Conservation (phyloP, 2,888 invertebrate species). For the Malthinus flaveolus region DNA sequence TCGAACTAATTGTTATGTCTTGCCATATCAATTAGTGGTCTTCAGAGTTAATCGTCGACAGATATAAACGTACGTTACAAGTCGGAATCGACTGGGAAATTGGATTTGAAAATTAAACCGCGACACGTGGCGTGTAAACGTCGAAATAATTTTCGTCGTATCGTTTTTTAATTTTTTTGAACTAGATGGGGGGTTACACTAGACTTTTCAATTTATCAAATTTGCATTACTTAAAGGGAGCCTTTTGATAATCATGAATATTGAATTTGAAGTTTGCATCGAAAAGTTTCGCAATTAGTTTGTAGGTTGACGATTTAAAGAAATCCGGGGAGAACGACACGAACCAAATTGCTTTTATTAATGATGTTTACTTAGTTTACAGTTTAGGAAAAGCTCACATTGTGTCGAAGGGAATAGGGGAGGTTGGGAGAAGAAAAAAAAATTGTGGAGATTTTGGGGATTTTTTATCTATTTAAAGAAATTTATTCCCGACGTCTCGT, state of each 20-base stretch:
- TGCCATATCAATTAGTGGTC: slow-evolving; percentile 35
- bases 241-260: slow-evolving; percentile 46
- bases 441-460: slow-evolving; percentile 3
- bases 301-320: slow-evolving; percentile 44
- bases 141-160: background rate
- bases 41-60: slow-evolving; percentile 25
- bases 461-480: too few relatives aligned
- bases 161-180: background rate
- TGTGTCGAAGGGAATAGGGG: background rate
- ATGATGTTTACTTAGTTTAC: slow-evolving; percentile 50
- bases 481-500: background rate
- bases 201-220: slow-evolving; percentile 29
- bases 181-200: background rate
- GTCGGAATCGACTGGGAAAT: background rate
- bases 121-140: background rate
- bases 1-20: slow-evolving; percentile 35
- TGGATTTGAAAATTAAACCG: background rate
- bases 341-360: slow-evolving; percentile 53
- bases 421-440: background rate
- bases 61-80: slow-evolving; percentile 18
- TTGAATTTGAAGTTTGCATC: slow-evolving; percentile 47
- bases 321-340: slow-evolving; percentile 46
- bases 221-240: slow-evolving; percentile 38
- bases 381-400: slow-evolving; percentile 7
- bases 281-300: slow-evolving; percentile 36